Evolutionary conservation across 64 coral and sea anemone genomes (phyloP).

Genomic region (Montipora efflorescens): DNA sequence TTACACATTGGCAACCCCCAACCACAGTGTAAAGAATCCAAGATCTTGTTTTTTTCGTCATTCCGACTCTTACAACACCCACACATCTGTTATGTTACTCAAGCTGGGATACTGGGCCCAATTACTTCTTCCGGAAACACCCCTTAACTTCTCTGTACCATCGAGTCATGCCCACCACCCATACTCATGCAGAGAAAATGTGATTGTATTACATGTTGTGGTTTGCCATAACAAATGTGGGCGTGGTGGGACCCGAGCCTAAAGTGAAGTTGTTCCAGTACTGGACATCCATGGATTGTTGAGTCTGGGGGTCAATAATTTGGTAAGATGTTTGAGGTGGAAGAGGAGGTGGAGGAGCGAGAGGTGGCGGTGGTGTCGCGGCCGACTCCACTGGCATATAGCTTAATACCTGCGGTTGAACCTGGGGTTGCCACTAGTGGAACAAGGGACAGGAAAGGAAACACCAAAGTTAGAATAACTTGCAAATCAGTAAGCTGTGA

Average conservation of each 20-base stretch:
- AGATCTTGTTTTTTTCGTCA: constrained; percentile 1
- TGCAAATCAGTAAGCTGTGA: background rate
- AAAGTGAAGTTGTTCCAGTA: constrained; percentile 67
- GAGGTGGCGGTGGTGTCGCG: constrained; percentile 67
- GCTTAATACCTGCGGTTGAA: constrained; percentile 55
- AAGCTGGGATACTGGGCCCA: background rate
- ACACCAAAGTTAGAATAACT: constrained; percentile 37
- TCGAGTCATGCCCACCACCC: constrained; percentile 16
- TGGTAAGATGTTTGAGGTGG: constrained; percentile 54
- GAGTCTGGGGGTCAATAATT: constrained; percentile 57
- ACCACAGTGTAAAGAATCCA: background rate
- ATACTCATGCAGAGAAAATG: constrained; percentile 7
- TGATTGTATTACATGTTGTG: constrained; percentile 1
- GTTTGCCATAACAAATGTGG: constrained; percentile 31
- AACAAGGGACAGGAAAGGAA: constrained; percentile 60
- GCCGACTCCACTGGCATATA: constrained; percentile 77
- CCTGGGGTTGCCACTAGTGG: constrained; percentile 72
- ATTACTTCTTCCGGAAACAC: background rate
- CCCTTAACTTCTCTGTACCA: background rate
- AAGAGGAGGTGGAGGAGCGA: constrained; percentile 40
- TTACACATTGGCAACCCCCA: background rate
- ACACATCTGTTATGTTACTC: background rate
- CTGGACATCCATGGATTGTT: constrained; percentile 51
- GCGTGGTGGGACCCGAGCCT: constrained; percentile 31
- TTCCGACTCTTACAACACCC: background rate